Conservation (phyloP, 1,140 invertebrate species). For the Papilio glaucus region DNA sequence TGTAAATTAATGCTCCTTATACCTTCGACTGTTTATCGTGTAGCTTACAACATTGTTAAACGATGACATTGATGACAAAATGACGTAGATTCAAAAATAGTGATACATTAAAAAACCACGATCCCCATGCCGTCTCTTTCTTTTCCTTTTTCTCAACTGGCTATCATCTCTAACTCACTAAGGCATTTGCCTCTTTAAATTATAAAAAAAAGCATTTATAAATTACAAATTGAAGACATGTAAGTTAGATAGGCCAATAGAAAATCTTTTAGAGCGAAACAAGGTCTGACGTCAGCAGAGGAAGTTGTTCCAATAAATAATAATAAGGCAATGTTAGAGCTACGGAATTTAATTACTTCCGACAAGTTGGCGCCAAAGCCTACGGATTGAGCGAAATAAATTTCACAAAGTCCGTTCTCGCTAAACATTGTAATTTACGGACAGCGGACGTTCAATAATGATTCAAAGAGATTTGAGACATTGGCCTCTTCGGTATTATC, state of each 20-base stretch:
- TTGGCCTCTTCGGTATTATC: neutral
- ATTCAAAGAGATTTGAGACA: constrained; percentile 28
- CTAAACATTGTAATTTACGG: constrained; percentile 36
- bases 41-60: no score
- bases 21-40: no score
- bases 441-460: constrained; percentile 31
- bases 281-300: neutral
- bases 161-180: no score
- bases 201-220: neutral
- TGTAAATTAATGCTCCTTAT: no score
- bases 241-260: neutral
- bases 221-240: neutral
- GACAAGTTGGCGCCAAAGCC: constrained; percentile 35
- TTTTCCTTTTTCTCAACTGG: no score
- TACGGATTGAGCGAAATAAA: constrained; percentile 32
- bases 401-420: constrained; percentile 21
- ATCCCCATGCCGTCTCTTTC: no score
- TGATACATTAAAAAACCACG: no score
- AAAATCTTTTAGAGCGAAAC: neutral
- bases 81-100: no score
- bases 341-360: constrained; percentile 37
- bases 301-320: constrained; percentile 37
- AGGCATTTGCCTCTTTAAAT: no score
- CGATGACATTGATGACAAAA: no score
- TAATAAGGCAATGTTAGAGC: constrained; percentile 24